Conservation (phyloP, 2,888 invertebrate genomes). For the Heterodera filipjevi region DNA sequence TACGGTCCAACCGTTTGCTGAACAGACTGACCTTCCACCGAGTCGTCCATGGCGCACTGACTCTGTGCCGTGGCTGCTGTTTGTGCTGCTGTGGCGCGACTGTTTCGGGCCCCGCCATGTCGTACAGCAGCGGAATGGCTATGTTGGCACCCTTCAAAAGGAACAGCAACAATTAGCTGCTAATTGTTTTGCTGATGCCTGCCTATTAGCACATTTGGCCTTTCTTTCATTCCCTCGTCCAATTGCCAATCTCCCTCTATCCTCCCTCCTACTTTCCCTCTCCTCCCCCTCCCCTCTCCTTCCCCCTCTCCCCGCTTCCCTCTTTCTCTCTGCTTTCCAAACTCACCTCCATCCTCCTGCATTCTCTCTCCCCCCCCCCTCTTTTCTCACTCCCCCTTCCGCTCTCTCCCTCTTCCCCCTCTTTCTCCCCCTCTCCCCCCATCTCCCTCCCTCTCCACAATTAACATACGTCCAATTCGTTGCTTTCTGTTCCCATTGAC, state of each 20-base stretch:
- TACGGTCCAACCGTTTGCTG: slow-evolving; percentile 20
- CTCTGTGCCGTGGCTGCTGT: background rate
- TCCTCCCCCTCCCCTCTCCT: too few species aligned
- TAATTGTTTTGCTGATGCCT: too few species aligned
- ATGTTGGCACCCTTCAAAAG: slow-evolving; percentile 23
- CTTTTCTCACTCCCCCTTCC: too few species aligned
- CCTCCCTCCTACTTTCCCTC: too few species aligned
- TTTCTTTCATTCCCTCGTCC: too few species aligned
- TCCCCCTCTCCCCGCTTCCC: too few species aligned
- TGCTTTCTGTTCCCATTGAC: background rate
- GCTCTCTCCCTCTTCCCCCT: too few species aligned
- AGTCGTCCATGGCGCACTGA: slow-evolving; percentile 2
- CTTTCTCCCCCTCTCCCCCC: too few species aligned
- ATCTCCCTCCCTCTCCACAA: background rate
- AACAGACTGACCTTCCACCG: slow-evolving; percentile 26
- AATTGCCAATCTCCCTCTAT: too few species aligned
- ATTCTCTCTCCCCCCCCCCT: too few species aligned
- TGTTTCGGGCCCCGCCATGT: background rate
- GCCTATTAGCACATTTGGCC: background rate
- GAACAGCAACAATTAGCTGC: background rate
- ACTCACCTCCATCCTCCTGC: too few species aligned
- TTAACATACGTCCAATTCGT: background rate
- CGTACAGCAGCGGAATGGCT: slow-evolving; percentile 26
- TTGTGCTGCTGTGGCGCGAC: background rate
- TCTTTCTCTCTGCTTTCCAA: too few species aligned